Base-by-base conservation (phyloP, 2,113 vertebrate species). In the Pogonocichla stellata region DNA sequence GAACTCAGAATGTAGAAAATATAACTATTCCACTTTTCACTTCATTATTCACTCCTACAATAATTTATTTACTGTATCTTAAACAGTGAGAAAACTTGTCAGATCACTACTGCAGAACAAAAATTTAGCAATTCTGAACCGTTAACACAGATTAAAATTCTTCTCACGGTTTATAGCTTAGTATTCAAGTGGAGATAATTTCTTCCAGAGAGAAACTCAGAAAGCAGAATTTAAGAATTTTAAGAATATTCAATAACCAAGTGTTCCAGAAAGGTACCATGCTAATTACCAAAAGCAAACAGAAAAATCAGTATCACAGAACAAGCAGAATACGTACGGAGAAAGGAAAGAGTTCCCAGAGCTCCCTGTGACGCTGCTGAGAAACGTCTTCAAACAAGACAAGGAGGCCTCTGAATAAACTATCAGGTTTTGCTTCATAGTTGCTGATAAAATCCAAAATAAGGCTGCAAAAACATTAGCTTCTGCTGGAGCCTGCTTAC, bases 371-470 rank as follows among this genome's bases (percentile, higher is more conserved):
- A 96, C 22, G n/a, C 88, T 87, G 85, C 16, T 48, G 78, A 86
- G 54, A 71, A 96, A 92, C 2, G 82, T 92, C 96, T 91, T 87
- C 88, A 47, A 64, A 84, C 64, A 64, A 95, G 86, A 87, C 78
- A 91, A 95, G 87, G 95, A 17, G 2, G 94, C 78, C 79, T 78
- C 83, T 87, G 93, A 94, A 96, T 92, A 79, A 92, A 93, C 79
- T 67, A 86, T 10, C 78, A 69, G 90, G 14, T 82, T 91, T 88
- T 96, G 95, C 94, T 97, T 95, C 94, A 93, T 94, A 86, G 80
- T 91, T 95, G 88, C 90, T 91, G 77, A 80, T 90, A 96, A 95
- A 95, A 96, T 83, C 90, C 96, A 93, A 95, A 95, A 92, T 93
- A 84, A 88, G 88, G 60, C 92, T 96, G 93, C 83, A 94, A 88